These are phyloP conservation scores for Stichodactyla helianthus DNA, from an alignment of 64 coral and sea anemone genomes.

Conservation along the genomic window DNA sequence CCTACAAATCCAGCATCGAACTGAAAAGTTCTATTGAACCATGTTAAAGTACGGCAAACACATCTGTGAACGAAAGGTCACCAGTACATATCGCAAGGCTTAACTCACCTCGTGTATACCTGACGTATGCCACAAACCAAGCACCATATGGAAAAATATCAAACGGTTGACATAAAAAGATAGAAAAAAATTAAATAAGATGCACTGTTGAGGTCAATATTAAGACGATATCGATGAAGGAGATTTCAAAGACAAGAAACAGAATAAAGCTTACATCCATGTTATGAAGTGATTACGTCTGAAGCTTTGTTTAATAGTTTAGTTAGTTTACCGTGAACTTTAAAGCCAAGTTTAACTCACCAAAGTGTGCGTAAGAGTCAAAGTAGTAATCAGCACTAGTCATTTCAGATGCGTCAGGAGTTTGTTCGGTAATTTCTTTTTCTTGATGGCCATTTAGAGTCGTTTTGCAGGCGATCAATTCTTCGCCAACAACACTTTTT, in stretches of 20 bases:
- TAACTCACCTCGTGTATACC: constrained; percentile 91
- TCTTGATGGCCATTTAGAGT: constrained; percentile 22
- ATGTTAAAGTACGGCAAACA: background rate
- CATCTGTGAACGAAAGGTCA: background rate
- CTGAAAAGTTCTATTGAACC: no score
- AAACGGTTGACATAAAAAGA: background rate
- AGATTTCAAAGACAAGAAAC: background rate
- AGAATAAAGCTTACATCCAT: background rate
- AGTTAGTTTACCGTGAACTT: background rate
- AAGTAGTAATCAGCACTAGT: constrained; percentile 99
- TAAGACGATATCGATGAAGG: background rate
- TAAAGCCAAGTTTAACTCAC: constrained; percentile 41
- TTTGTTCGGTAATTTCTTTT: background rate
- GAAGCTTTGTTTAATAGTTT: no score
- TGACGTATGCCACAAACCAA: constrained; percentile 4
- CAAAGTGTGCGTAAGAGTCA: constrained; percentile 98
- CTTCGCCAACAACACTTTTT: constrained; percentile 23
- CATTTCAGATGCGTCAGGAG: constrained; percentile 68
- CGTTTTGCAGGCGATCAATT: constrained; percentile 12
- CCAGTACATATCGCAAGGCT: background rate
- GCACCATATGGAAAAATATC: background rate
- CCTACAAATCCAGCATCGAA: no score
- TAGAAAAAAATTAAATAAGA: background rate
- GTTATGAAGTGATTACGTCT: no score
- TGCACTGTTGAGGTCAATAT: background rate